Conservation (phyloP, 1,140 invertebrate genomes). For the Octopus bimaculoides region DNA sequence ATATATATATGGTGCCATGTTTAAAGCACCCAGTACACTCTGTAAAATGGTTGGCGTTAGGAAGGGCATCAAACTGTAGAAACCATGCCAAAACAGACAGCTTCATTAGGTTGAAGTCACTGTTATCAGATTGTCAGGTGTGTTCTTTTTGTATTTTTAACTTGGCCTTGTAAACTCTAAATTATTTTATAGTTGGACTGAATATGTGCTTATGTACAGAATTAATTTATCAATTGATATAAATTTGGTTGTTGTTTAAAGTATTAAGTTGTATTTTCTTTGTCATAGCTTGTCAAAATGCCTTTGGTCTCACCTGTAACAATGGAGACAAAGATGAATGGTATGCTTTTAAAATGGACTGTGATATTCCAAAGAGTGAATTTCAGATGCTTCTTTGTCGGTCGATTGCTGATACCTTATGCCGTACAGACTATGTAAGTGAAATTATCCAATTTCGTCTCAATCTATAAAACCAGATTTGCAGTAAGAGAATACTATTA, state of each 20-base stretch:
- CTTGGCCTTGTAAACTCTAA: too few relatives aligned
- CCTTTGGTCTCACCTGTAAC: constrained; percentile 76
- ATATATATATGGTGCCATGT: too few relatives aligned
- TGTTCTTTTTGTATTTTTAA: too few relatives aligned
- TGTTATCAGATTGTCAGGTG: too few relatives aligned
- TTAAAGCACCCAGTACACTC: too few relatives aligned
- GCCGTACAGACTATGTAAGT: constrained; percentile 59
- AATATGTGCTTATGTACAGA: neutral
- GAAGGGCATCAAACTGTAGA: too few relatives aligned
- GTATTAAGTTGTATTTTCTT: constrained; percentile 24
- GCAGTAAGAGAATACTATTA: too few relatives aligned
- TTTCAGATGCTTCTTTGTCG: constrained; percentile 80
- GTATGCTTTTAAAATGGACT: constrained; percentile 76
- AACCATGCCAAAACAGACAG: too few relatives aligned
- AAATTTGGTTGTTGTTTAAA: neutral
- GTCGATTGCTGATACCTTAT: constrained; percentile 67
- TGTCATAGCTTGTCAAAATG: constrained; percentile 76
- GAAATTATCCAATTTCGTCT: too few relatives aligned
- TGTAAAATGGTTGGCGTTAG: too few relatives aligned
- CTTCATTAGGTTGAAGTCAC: too few relatives aligned
- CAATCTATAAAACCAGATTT: too few relatives aligned
- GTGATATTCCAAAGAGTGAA: constrained; percentile 73
- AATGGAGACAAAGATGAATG: constrained; percentile 83
- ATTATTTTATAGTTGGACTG: neutral
- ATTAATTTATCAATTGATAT: neutral